Conservation (phyloP, 2,888 invertebrate species). For the Thelaira solivaga region DNA sequence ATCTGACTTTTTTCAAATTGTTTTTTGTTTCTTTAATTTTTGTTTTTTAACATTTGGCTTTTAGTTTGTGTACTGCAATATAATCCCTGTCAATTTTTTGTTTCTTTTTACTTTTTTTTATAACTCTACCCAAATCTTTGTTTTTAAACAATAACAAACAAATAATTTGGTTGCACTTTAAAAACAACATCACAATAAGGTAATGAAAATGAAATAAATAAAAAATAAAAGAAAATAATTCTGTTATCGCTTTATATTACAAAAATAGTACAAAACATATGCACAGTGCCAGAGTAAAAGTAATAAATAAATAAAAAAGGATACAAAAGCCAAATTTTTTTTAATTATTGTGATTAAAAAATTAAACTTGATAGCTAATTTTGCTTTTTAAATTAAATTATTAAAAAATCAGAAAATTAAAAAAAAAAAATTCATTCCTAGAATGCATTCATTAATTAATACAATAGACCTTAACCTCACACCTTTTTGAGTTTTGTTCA, state of each 20-base stretch:
- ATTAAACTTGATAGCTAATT: neutral
- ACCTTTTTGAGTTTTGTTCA: no score
- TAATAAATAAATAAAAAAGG: slow-evolving; percentile 13
- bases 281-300: neutral
- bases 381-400: no score
- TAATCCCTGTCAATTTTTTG: slow-evolving; percentile 34
- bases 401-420: no score
- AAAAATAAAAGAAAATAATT: no score
- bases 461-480: no score
- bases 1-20: slow-evolving; percentile 9
- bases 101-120: neutral
- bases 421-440: no score
- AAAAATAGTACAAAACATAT: slow-evolving; percentile 17
- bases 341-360: neutral
- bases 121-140: neutral
- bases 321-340: neutral
- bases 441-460: no score
- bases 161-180: slow-evolving; percentile 8
- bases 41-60: slow-evolving; percentile 18
- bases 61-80: slow-evolving; percentile 1
- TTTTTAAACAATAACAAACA: slow-evolving; percentile 28
- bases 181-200: neutral
- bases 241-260: slow-evolving; percentile 24
- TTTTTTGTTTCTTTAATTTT: neutral
- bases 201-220: neutral